Evolutionary conservation across 1,140 invertebrate genomes (phyloP).

Genomic region (Apis florea): DNA sequence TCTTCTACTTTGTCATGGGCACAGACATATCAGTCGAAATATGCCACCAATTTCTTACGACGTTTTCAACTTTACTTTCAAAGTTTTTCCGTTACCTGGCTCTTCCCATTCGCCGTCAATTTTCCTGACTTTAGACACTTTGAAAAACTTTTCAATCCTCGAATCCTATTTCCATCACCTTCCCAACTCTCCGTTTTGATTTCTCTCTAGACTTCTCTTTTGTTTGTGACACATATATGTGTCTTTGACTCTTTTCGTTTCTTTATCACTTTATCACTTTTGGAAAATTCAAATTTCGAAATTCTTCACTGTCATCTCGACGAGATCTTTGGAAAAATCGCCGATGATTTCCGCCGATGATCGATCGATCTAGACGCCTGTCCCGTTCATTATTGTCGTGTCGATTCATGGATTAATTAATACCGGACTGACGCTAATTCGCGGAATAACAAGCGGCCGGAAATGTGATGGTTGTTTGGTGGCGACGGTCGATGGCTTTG

Average conservation of each 20-base stretch:
- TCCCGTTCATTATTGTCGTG: constrained; percentile 31
- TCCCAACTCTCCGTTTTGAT: not conserved
- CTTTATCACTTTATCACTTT: not conserved
- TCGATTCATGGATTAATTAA: constrained; percentile 41
- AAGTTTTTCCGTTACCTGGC: not conserved
- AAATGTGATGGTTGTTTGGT: not conserved
- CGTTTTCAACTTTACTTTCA: not conserved
- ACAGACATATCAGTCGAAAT: not conserved
- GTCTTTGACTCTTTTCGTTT: not conserved
- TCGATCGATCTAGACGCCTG: not conserved
- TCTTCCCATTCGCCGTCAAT: not conserved
- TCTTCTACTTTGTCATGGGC: not conserved
- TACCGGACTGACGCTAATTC: constrained; percentile 22
- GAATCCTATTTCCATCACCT: not conserved
- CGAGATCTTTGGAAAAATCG: not conserved
- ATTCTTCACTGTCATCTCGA: not conserved
- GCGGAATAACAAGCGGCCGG: constrained; percentile 22
- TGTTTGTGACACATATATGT: not conserved
- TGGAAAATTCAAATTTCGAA: not conserved
- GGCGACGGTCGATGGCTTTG: not conserved
- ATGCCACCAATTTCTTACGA: not conserved
- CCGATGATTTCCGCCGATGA: not conserved
- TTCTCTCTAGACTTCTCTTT: not conserved
- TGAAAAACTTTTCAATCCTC: not conserved
- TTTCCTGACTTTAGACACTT: not conserved